Evolutionary conservation across 2,888 invertebrate genomes (phyloP), one percentile per base, ranked within the genome.

Genomic region (Agriopis marginaria): DNA sequence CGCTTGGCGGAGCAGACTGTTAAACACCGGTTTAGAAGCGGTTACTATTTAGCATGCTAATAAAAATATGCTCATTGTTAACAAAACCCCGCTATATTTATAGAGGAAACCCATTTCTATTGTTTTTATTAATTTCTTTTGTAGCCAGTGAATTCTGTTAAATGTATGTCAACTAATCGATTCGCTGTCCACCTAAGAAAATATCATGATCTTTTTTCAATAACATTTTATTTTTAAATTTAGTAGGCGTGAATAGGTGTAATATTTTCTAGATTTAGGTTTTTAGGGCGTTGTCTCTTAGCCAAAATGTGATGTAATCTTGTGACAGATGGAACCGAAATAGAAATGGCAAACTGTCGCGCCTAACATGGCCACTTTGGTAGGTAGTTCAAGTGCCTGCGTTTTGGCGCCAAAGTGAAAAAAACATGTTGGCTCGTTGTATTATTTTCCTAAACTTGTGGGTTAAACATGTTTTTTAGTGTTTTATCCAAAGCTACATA

Each of bases 1-100:
- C 85, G 89, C 84, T 88, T 82, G 78, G 82, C 74, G 72, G 82
- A 86, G 88, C 85, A 84, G 79, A 87, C 89, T 85, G 89, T 89
- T 89, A 86, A 86, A 81, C 80, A 85, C 84, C 87, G 86, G 86
- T 89, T 86, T 77, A 82, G 81, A 77, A 83, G 79, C 85, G 80
- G 86, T 85, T 83, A 81, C 77, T 80, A 81, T 80, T 75, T 76
- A 77, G 72, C 73, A 75, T 75, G 74, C 68, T 66, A 73, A 75
- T 78, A 72, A 71, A 65, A 75, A 72, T 72, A 72, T 81, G 75
- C 77, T 74, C 78, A 77, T 82, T 82, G 77, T 74, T 75, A 77
- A 78, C 74, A 75, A 78, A 75, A 78, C 70, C 72, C 74, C 72
- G 73, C 71, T 71, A 66, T 54, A 42, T 63, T 62, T 14, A 44